Percentiles rank a stretch among this genome's conserved stretches.
These are phyloP conservation scores for Ischnus inquisitorius DNA, from an alignment of 2,888 invertebrate genomes.

Conservation along the genomic window DNA sequence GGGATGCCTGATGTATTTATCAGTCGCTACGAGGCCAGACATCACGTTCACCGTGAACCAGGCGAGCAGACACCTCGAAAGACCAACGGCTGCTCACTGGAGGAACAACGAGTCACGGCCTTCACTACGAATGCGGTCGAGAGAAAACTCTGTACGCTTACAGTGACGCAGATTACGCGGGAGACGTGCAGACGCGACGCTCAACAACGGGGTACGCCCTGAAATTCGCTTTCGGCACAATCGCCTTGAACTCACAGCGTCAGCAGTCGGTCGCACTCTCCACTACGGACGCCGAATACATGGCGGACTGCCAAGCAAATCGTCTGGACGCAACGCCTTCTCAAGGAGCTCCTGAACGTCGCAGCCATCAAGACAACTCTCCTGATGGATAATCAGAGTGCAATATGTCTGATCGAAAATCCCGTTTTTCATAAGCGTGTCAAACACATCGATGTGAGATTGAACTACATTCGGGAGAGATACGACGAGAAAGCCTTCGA, in stretches of 20 bases:
- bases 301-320: conserved; percentile 75
- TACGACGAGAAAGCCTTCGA: conserved; percentile 26
- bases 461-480: conserved; percentile 70
- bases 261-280: conserved; percentile 71
- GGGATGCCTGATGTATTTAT: conserved; percentile 7
- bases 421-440: conserved; percentile 71
- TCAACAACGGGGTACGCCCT: conserved; percentile 75
- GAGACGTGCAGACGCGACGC: conserved; percentile 75
- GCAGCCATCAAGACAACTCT: conserved; percentile 57
- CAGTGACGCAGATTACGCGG: conserved; percentile 81
- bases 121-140: conserved; percentile 65
- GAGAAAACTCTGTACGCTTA: conserved; percentile 65
- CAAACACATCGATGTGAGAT: conserved; percentile 74
- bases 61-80: conserved; percentile 68
- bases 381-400: conserved; percentile 73
- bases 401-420: conserved; percentile 71
- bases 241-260: conserved; percentile 72
- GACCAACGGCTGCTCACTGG: conserved; percentile 74
- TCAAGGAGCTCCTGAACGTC: conserved; percentile 67
- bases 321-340: conserved; percentile 71
- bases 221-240: conserved; percentile 71
- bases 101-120: conserved; percentile 6
- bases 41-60: conserved; percentile 64
- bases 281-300: conserved; percentile 76
- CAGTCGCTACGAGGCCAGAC: conserved; percentile 1